Base-by-base conservation (phyloP, 2,888 invertebrate species). In the Mimumesa dahlbomi region DNA sequence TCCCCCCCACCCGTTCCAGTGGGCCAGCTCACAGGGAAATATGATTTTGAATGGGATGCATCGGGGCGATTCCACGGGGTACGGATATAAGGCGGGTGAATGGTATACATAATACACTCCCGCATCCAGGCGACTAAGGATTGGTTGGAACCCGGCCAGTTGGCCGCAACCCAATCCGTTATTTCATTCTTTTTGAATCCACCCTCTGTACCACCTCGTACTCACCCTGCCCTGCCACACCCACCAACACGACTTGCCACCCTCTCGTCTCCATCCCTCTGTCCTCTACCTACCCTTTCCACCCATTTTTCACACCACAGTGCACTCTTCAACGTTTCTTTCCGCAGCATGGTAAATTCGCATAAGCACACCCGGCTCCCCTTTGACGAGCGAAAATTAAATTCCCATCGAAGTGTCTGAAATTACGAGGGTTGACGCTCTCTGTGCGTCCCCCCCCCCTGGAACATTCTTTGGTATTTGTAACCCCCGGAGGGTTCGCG, bases 131-230 rank as follows among this genome's bases (percentile, higher is more conserved):
- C 77, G 84, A 80, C 82, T 80, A 84, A 85, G 88, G 87, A 88
- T 89, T 88, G 88, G 88, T 88, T 89, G 89, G 89, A 89, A 85
- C 73, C 75, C 73, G 83, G 88, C 88, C 89, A 89, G 88, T 85
- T 89, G 89, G 89, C 88, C 83, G 75, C 85, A 83, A 84, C 84
- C 88, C 89, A 88, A 87, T 88, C 85, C 87, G 87, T 88, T 88
- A 89, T 88, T 89, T 88, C 87, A 88, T 89, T 88, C 88, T 88
- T 88, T 89, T 86, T 84, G 84, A 87, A 87, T 85, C 84, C 82
- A 77, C 77, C 75, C 73, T 70, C 71, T 68, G 66, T 73, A 63
- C 68, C 81, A 74, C 71, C 81, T 75, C 72, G 75, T 78, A 71
- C 79, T 79, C 75, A 56, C 78, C 74, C 77, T 67, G 52, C 77